phyloP scores from a whole-genome alignment of 2,797 vertebrate species.

The Parambassis ranga region DNA sequence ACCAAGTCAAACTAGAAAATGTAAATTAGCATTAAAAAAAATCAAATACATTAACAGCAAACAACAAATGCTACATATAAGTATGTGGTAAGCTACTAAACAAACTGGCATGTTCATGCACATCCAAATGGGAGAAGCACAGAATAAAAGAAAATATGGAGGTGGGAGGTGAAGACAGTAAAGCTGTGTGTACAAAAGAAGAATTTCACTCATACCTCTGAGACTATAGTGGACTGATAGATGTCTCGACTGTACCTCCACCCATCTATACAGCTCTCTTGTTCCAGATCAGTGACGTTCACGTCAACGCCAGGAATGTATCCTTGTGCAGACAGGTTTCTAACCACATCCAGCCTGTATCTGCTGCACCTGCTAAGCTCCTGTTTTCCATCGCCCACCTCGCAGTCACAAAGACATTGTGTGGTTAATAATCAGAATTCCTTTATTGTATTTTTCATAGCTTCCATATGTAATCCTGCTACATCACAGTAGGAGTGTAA shows the following conservation, averaged over 20 bases:
- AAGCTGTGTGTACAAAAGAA: no score
- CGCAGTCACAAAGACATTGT: background rate
- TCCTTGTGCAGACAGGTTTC: conserved; percentile 81
- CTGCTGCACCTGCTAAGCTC: conserved; percentile 74
- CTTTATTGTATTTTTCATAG: no score
- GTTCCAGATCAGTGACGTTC: conserved; percentile 78
- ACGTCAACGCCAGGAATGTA: conserved; percentile 77
- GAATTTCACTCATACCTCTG: conserved; percentile 67
- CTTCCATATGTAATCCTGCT: no score
- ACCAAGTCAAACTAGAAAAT: conserved; percentile 86
- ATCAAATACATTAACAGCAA: background rate
- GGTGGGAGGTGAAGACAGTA: no score
- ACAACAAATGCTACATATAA: no score
- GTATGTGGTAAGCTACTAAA: no score
- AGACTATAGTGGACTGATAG: conserved; percentile 81
- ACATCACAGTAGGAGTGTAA: no score
- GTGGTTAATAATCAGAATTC: background rate
- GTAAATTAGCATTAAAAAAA: no score
- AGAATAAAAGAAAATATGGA: background rate
- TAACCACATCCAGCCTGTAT: conserved; percentile 72
- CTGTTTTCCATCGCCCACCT: conserved; percentile 61
- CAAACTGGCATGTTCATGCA: no score
- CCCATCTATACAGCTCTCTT: conserved; percentile 84
- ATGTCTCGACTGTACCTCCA: conserved; percentile 82
- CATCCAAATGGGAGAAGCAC: no score